A percentile compares a stretch with the other conserved stretches of the same genome.
These are phyloP conservation scores for Drosophila ananassae DNA, from an alignment of 1,140 invertebrate species.

Conservation along the genomic window DNA sequence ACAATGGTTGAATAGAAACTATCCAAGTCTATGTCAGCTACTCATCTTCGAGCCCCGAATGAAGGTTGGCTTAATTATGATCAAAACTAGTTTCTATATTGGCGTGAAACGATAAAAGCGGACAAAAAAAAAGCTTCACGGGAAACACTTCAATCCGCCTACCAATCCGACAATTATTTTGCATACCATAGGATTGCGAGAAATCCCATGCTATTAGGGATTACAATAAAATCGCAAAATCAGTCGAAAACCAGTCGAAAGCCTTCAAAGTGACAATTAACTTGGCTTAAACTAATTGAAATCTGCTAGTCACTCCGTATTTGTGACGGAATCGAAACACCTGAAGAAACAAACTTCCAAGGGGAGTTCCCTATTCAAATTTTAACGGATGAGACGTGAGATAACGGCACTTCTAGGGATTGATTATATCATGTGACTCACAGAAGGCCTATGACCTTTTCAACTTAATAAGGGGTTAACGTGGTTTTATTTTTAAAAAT, in stretches of 20 bases:
- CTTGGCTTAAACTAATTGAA: constrained; percentile 21
- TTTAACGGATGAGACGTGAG: constrained; percentile 7
- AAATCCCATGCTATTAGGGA: constrained; percentile 21
- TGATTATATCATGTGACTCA: not conserved
- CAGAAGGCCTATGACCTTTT: constrained; percentile 1
- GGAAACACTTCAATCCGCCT: constrained; percentile 20
- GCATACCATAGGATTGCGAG: constrained; percentile 5
- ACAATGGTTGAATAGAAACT: constrained; percentile 34
- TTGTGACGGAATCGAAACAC: constrained; percentile 10
- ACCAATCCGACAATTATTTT: constrained; percentile 16
- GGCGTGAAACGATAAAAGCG: constrained; percentile 2
- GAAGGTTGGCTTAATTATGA: constrained; percentile 33
- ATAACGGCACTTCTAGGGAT: not conserved
- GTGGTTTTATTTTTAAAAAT: not conserved
- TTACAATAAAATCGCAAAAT: constrained; percentile 25
- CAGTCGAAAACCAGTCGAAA: constrained; percentile 20
- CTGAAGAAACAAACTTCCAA: constrained; percentile 6
- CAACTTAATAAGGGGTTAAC: not conserved
- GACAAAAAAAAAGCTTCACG: not conserved
- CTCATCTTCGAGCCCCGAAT: constrained; percentile 20
- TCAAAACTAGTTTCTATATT: constrained; percentile 52
- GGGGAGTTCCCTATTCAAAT: not conserved
- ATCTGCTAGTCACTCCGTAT: constrained; percentile 10
- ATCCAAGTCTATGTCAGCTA: constrained; percentile 5
- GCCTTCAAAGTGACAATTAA: constrained; percentile 36